These are phyloP conservation scores for Megaleporinus macrocephalus DNA, from an alignment of 2,113 vertebrate genomes.

Conservation along the genomic window DNA sequence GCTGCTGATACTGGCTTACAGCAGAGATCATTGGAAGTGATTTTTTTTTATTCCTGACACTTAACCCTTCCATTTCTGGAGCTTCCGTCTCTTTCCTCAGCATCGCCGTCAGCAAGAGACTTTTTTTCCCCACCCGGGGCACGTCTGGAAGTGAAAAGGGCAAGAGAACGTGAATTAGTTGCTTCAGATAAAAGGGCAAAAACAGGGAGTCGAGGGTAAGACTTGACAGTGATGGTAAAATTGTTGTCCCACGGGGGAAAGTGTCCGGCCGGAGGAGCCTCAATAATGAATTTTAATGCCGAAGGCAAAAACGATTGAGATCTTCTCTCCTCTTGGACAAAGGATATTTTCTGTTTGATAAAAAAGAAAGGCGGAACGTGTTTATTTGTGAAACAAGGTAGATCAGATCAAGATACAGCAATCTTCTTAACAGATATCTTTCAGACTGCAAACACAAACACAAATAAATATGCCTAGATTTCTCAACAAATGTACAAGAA, in stretches of 20 bases:
- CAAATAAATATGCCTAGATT: background rate
- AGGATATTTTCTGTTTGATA: constrained; percentile 72
- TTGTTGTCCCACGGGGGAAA: constrained; percentile 90
- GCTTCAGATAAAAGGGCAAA: constrained; percentile 96
- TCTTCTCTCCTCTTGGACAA: constrained; percentile 77
- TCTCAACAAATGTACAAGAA: background rate
- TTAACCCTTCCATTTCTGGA: constrained; percentile 90
- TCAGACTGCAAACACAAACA: background rate
- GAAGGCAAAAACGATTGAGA: constrained; percentile 75
- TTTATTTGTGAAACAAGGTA: constrained; percentile 54
- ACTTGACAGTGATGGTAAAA: constrained; percentile 99
- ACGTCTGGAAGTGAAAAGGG: constrained; percentile 73
- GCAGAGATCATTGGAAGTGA: constrained; percentile 93
- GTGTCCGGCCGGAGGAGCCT: constrained; percentile 75
- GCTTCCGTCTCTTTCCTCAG: constrained; percentile 78
- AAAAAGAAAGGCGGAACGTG: constrained; percentile 48
- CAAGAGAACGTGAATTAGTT: constrained; percentile 83
- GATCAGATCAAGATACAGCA: constrained; percentile 2
- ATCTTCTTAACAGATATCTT: background rate
- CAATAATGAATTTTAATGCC: constrained; percentile 94
- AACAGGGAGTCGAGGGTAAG: constrained; percentile 93
- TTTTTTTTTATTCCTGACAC: constrained; percentile 91
- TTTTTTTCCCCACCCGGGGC: constrained; percentile 37
- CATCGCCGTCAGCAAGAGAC: constrained; percentile 70
- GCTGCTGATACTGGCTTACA: constrained; percentile 85